Base-by-base conservation (phyloP, 2,113 vertebrate genomes). In the Hippocampus mohnikei region DNA sequence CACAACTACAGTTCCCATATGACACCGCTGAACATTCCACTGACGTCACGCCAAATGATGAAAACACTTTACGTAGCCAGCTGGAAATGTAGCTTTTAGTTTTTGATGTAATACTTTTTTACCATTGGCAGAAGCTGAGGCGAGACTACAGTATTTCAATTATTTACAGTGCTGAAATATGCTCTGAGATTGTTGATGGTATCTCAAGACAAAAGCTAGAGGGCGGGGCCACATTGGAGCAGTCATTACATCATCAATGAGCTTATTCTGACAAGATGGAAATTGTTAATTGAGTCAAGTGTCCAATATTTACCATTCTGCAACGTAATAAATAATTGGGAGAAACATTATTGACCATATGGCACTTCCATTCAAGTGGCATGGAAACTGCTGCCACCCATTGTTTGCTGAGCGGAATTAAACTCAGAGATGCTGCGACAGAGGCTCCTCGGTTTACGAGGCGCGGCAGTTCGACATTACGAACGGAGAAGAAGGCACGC, bases 41-140 rank as follows among this genome's bases (percentile, higher is more conserved):
- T 91, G 91, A 93, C 85, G 86, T 92, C 87, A 91, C 81, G 76
- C 40, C 27, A 88, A 90, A 88, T 85, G 85, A 89, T 88, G 85
- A 91, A 88, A 91, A 90, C 86, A 89, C 73, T 88, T 91, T 88
- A 91, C 79, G 79, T 88, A 91, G 91, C 73, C 80, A 61, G 73
- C 80, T 76, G 78, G 70, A 77, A 71, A 78, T 1, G 69, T 64
- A 67, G 76, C 70, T 80, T 80, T 11, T 7, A 16, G 4, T 10
- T 18, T 60, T 33, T 56, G 33, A 37, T 37, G 33, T 6, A 37
- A 12, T 50, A 7, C 46, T 50, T 50, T 50, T 7, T 18, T 50
- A 50, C 46, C 10, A 18, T 20, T 27, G 70, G 72, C 74, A 37
- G 73, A 68, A 72, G 75, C 33, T 23, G 25, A 12, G 23, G 44